Conservation (phyloP, 2,113 vertebrate genomes). For the Cryptomyrus ogoouensis region DNA sequence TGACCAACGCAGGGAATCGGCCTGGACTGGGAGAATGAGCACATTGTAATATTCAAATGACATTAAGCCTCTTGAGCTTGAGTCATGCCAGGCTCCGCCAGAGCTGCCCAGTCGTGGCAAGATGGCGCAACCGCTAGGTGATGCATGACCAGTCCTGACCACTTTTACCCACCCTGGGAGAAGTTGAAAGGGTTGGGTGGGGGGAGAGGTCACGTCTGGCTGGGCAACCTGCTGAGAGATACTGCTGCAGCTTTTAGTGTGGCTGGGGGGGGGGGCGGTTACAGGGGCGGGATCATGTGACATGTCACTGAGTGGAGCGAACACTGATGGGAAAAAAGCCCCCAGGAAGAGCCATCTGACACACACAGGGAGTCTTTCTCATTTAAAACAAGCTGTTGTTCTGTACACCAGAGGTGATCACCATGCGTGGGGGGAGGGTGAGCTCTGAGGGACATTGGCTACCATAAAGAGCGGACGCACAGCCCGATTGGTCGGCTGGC, state of each 20-base stretch:
- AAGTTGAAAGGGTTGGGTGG: neutral
- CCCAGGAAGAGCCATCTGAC: slow-evolving; percentile 33
- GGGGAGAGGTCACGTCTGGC: neutral
- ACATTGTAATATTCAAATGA: neutral
- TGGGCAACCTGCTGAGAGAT: neutral
- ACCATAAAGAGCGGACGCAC: neutral
- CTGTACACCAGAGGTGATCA: slow-evolving; percentile 34
- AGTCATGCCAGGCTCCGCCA: neutral
- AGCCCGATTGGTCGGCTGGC: neutral
- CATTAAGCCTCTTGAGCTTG: neutral
- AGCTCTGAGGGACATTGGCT: neutral
- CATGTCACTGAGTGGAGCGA: slow-evolving; percentile 11
- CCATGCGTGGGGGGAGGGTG: slow-evolving; percentile 13
- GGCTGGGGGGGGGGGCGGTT: neutral
- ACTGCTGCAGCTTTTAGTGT: neutral
- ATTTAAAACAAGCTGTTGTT: slow-evolving; percentile 41
- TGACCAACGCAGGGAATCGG: neutral
- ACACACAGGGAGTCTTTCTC: slow-evolving; percentile 35
- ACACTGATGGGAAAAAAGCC: slow-evolving; percentile 18
- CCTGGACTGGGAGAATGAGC: neutral
- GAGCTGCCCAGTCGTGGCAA: neutral
- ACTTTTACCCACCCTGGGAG: neutral
- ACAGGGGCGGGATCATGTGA: slow-evolving; percentile 27
- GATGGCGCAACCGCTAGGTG: neutral
- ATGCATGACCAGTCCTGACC: neutral